phyloP scores from a whole-genome alignment of 2,888 invertebrate species.

The Caenorhabditis japonica region DNA sequence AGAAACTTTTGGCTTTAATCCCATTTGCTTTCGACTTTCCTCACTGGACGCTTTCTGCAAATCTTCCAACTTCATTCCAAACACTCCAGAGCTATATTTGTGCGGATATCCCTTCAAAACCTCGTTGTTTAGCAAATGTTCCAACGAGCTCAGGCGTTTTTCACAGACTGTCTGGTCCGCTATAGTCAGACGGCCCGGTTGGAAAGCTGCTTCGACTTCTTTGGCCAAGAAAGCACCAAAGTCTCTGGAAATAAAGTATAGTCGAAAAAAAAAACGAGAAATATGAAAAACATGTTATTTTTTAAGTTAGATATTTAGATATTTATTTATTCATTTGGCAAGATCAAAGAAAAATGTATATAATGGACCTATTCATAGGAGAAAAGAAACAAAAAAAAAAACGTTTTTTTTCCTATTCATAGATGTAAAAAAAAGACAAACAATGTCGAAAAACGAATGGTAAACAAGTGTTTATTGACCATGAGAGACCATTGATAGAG shows the following conservation, averaged over 20 bases:
- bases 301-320: no score
- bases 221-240: conserved; percentile 48
- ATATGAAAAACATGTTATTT: no score
- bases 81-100: conserved; percentile 67
- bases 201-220: conserved; percentile 61
- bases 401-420: no score
- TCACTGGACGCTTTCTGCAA: conserved; percentile 58
- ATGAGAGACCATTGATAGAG: no score
- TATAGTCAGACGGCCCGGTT: conserved; percentile 16
- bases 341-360: no score
- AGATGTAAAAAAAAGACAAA: no score
- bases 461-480: no score
- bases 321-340: no score
- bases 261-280: no score
- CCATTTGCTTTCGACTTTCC: conserved; percentile 59
- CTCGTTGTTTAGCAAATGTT: conserved; percentile 65
- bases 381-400: no score
- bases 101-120: conserved; percentile 64
- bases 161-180: conserved; percentile 44
- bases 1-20: conserved; percentile 45
- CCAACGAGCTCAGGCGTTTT: conserved; percentile 61
- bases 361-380: no score
- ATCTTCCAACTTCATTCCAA: conserved; percentile 65
- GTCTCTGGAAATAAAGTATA: conserved; percentile 53
- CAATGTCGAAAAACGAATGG: no score